Evolutionary conservation across 2,888 invertebrate species (phyloP), one percentile per base, ranked within the genome.

Genomic region (Hirtodrosophila duncani): DNA sequence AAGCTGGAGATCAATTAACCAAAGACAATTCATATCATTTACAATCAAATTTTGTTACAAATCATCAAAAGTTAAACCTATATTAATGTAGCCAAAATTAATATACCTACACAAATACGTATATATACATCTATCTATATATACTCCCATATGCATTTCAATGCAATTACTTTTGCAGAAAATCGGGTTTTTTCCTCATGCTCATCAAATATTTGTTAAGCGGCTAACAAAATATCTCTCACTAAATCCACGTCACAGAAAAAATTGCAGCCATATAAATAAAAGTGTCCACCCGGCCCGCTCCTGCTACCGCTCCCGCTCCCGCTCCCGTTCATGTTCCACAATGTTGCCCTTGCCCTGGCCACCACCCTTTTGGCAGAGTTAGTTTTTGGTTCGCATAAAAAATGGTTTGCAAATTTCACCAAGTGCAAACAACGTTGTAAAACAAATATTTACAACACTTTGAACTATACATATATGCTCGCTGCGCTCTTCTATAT

Each of bases 381-480:
- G 20, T 58, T 51, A 52, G 61, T 51, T 66, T 33, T 39, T 43
- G 36, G 9, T 1, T 8, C 41, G 44, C 41, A 55, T 50, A 71
- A 75, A 79, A 72, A 72, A 72, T 66, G 60, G 53, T 62, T 36
- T 51, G 62, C 66, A 67, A 69, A 64, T 78, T 80, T 75, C 21
- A 56, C 64, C 59, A 69, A 72, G 60, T 63, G 67, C 67, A 80
- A 75, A 80, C 81, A 75, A 51, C 67, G 67, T 61, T 61, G 67
- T 62, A 59, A 58, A 64, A 59, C 78, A 80, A 75, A 75, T 80
- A 75, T 75, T 80, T 80, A 61, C 74, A 80, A 55, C 67, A 67
- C 64, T 72, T 80, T 80, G 67, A 80, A 64, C 74, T 64, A 38
- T 50, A 29, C 33, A 14, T 33, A 26, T 34, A 18, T 53, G 13